phyloP scores from a whole-genome alignment of 2,113 vertebrate species.

The Rhynchomys soricoides region DNA sequence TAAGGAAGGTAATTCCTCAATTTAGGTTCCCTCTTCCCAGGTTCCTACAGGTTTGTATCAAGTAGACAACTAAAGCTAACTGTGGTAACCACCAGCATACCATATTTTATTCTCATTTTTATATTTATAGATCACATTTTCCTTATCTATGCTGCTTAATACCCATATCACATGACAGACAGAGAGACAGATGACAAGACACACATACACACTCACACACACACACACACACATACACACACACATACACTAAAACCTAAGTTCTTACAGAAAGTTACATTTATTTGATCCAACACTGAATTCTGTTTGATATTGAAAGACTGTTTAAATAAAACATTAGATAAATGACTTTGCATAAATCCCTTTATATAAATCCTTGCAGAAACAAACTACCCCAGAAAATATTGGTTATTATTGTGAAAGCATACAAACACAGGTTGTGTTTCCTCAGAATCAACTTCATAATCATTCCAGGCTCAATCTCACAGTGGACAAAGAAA shows the following conservation, averaged over 20 bases:
- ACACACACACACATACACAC: background rate
- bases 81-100: background rate
- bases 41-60: background rate
- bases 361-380: background rate
- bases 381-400: conserved; percentile 1
- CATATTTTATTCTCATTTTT: background rate
- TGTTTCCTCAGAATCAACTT: background rate
- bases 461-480: background rate
- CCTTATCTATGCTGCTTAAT: background rate
- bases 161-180: background rate
- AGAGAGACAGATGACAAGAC: background rate
- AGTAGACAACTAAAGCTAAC: background rate
- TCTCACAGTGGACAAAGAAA: background rate
- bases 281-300: background rate
- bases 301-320: background rate
- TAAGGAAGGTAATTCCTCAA: background rate
- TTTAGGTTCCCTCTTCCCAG: background rate
- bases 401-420: background rate
- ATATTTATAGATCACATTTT: background rate
- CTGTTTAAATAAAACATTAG: conserved; percentile 18
- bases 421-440: background rate
- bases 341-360: background rate
- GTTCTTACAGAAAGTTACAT: background rate
- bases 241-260: background rate
- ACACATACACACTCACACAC: background rate